Conservation (phyloP, 53 echinoderm and acorn worm genomes). For the Zoroaster sp. region DNA sequence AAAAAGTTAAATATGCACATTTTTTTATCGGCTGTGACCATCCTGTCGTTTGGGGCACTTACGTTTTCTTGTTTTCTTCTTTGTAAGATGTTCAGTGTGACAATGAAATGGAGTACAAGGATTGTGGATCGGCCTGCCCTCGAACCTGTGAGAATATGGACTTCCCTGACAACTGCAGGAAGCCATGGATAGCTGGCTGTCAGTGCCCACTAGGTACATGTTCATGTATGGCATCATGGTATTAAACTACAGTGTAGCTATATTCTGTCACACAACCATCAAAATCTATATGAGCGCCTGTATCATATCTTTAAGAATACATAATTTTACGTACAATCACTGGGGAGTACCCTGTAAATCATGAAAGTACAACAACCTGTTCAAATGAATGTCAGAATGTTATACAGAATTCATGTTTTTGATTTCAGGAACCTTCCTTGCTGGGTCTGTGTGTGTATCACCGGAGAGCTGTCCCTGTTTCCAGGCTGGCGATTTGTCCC, state of each 20-base stretch:
- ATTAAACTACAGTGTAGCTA: too few species aligned
- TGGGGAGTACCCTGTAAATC: too few species aligned
- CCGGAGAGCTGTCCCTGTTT: constrained; percentile 48
- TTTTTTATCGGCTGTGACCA: too few species aligned
- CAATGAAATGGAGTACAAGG: constrained; percentile 29
- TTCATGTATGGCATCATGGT: neutral
- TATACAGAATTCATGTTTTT: too few species aligned
- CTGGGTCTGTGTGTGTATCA: constrained; percentile 25
- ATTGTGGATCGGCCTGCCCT: constrained; percentile 35
- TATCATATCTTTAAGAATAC: too few species aligned
- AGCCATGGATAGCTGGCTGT: constrained; percentile 51
- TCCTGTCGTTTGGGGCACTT: too few species aligned
- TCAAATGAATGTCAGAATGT: too few species aligned
- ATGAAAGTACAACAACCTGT: too few species aligned
- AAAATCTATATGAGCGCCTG: too few species aligned
- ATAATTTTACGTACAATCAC: too few species aligned
- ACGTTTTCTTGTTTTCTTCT: neutral
- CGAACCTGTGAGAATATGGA: constrained; percentile 34
- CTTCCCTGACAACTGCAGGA: neutral
- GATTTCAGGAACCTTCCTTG: constrained; percentile 25
- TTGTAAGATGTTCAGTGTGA: neutral
- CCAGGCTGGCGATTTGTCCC: neutral
- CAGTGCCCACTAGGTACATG: constrained; percentile 47
- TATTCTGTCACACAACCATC: too few species aligned
- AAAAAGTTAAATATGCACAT: too few species aligned